Percentiles rank a stretch among this genome's conserved stretches.
Evolutionary conservation across 2,888 invertebrate genomes (phyloP).

Genomic region (Drosophila acutilabella): DNA sequence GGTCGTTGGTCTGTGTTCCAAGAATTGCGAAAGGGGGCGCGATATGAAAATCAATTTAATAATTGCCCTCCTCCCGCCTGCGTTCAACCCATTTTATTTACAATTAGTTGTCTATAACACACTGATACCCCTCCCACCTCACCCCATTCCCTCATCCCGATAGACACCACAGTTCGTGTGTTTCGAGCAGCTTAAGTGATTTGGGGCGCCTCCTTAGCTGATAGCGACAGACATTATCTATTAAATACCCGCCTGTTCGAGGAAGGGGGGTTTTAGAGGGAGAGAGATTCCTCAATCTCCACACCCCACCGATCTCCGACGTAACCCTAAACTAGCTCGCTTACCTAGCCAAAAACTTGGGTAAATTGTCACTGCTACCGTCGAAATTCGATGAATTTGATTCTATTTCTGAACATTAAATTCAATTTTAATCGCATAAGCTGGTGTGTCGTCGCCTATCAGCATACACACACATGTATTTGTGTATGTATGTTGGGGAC

Average conservation of each 20-base stretch:
- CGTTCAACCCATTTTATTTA: conserved; percentile 70
- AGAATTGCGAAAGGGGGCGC: conserved; percentile 40
- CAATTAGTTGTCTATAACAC: conserved; percentile 70
- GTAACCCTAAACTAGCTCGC: background rate
- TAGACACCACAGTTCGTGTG: conserved; percentile 33
- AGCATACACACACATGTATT: background rate
- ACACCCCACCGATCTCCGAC: background rate
- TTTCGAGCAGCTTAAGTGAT: conserved; percentile 78
- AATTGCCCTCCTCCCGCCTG: conserved; percentile 42
- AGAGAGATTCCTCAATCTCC: conserved; percentile 9
- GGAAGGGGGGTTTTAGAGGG: conserved; percentile 9
- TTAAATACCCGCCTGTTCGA: conserved; percentile 2
- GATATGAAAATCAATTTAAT: conserved; percentile 79
- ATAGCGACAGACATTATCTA: conserved; percentile 71
- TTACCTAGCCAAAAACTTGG: background rate
- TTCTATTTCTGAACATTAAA: conserved; percentile 72
- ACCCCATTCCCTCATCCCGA: background rate
- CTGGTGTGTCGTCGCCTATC: conserved; percentile 70
- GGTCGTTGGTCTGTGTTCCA: conserved; percentile 25
- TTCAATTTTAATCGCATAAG: conserved; percentile 79
- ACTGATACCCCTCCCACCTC: background rate
- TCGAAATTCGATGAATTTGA: conserved; percentile 26
- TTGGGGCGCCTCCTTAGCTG: conserved; percentile 81
- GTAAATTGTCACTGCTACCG: conserved; percentile 28
- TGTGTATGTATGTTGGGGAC: background rate